Evolutionary conservation across 2,888 invertebrate genomes (phyloP), one percentile per base, ranked within the genome.

Genomic region (Melinaea menophilus): DNA sequence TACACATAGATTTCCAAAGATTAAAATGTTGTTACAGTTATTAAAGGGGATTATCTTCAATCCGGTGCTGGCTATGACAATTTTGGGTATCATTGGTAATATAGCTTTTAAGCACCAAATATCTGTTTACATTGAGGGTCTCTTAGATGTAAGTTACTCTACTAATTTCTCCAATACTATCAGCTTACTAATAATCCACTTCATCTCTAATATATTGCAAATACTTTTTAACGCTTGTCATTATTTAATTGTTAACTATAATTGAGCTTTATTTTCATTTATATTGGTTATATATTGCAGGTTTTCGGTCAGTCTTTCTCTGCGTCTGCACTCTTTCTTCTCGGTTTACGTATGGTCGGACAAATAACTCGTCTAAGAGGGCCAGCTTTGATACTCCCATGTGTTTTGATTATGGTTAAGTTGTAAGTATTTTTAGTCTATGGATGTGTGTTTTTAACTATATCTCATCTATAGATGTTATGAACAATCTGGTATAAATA

Each of bases 341-440:
- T 99, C 31, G 99, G 99, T 0, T 87, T 98, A 47, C 94, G 96
- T 79, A 97, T 99, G 95, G 97, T 98, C 12, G 98, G 98, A 5
- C 97, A 97, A 84, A 94, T 97, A 59, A 94, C 94, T 69, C 93
- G 94, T 66, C 83, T 97, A 12, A 92, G 93, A 77, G 96, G 97
- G 1, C 93, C 94, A 45, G 95, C 95, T 0, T 91, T 98, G 45
- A 91, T 98, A 3, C 91, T 96, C 56, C 97, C 98, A 2, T 95
- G 95, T 71, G 94, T 98, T 66, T 91, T 99, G 58, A 97, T 98
- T 71, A 94, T 95, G 79, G 95, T 96, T 9, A 99, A 99, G 92
- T 92, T 97, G 94, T 96, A 91, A 92, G 94, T 92, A 72, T 47
- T 31, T 34, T 54, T 55, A 45, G 33, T 22, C 1, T 9, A 41